Base-by-base conservation (phyloP, 2,888 invertebrate genomes). In the Morpho achilles region DNA sequence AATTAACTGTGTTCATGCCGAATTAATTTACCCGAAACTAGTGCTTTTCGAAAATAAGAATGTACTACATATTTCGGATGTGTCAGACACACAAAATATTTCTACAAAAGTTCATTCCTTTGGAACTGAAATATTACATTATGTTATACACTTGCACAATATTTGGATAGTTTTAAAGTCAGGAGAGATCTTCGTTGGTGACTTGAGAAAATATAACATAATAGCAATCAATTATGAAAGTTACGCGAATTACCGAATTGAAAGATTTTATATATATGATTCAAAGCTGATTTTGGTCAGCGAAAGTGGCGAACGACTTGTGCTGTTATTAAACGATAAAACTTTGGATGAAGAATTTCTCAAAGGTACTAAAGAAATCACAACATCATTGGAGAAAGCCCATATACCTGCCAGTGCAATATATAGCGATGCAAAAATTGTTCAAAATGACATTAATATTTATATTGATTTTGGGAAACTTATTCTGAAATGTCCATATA, bases 151-250 rank as follows among this genome's bases (percentile, higher is more conserved):
- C 53, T 75, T 80, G 22, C 67, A 78, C 48, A 70, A 79, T 57
- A 62, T 90, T 8, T 89, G 86, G 87, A 56, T 87, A 40, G 67
- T 80, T 50, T 68, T 85, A 16, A 74, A 75, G 61, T 79, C 82
- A 8, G 80, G 79, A 45, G 74, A 80, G 64, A 68, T 89, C 22
- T 60, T 71, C 8, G 72, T 82, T n/a, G 70, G 81, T 44, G 69
- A 86, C 63, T 61, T 82, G 10, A 3, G 67, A 2, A 73, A 68
- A 10, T 73, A 73, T n/a, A 60, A 59, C 8, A 69, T 74, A 63
- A 61, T 77, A 5, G 75, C 72, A 66, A 63, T 87, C 16, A 59
- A 45, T 43, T 61, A 67, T 57, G 69, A 68, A 50, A 75, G 69
- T 46, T 75, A 74, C 55, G 75, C 77, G 23, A 76, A 76, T 62